Percentiles rank a stretch among this genome's conserved stretches.
These are phyloP conservation scores for Scortum barcoo DNA, from an alignment of 2,113 vertebrate species.

Conservation along the genomic window DNA sequence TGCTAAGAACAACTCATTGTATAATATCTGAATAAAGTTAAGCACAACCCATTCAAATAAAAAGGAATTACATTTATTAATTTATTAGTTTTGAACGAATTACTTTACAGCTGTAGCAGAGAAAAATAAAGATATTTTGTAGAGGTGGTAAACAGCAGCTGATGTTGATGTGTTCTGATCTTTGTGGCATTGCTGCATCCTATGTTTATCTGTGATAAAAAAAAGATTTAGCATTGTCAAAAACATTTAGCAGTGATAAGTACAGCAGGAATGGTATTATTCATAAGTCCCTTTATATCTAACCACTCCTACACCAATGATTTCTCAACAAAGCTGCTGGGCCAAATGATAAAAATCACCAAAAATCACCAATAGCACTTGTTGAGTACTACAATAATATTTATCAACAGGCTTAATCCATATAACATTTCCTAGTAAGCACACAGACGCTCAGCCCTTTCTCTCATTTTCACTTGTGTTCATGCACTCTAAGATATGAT, in stretches of 20 bases:
- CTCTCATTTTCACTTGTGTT: constrained; percentile 2
- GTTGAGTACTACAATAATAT: neutral
- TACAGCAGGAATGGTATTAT: neutral
- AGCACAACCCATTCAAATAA: neutral
- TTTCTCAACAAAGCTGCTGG: neutral
- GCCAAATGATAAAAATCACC: neutral
- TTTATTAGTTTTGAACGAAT: neutral
- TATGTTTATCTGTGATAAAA: neutral
- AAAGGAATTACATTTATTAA: neutral
- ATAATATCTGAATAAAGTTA: neutral
- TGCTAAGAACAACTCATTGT: neutral
- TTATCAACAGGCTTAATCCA: neutral
- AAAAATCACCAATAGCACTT: neutral
- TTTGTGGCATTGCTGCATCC: neutral
- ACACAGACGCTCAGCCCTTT: neutral
- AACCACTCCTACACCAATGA: neutral
- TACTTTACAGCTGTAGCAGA: neutral
- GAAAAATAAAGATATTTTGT: neutral
- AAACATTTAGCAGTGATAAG: neutral
- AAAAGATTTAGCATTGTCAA: neutral
- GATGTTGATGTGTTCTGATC: neutral
- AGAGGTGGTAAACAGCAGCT: neutral
- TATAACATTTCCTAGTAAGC: constrained; percentile 9
- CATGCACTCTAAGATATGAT: constrained; percentile 1
- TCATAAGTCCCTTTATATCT: neutral